Base-by-base conservation (phyloP, 1,140 invertebrate species). In the Halictus rubicundus region DNA sequence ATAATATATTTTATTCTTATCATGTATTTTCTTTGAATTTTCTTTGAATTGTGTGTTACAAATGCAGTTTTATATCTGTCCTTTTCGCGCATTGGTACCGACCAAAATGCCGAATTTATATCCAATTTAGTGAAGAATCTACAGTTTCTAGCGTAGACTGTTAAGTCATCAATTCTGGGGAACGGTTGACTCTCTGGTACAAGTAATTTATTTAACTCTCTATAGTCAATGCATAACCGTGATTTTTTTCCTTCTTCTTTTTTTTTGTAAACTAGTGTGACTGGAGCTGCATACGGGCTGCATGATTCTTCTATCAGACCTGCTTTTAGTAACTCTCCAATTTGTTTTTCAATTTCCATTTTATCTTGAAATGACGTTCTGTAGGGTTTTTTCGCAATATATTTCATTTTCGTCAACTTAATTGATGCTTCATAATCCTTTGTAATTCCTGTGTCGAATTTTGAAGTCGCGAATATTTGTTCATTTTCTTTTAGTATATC, bases 81-180 rank as follows among this genome's bases (percentile, higher is more conserved):
- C n/a, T 66, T 42, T 0, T 25, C 1, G 0, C 69, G 71, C 23
- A 88, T 23, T 5, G 83, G 64, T 1, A 88, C 86, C 3, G 83
- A 74, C 83, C 83, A 89, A 60, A 88, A 89, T 2, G 83, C 88
- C 3, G 82, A 85, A 57, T 83, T 87, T 49, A 89, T 73, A 66
- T 89, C 88, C 9, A 89, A 52, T 64, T 23, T 71, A 16, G 86
- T 39, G 57, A 82, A 89, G 23, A 23, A 87, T 57, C 77, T 77
- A 25, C 82, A 78, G 23, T 84, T 61, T 7, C 81, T 68, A n/a
- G 83, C 71, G 14, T 61, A 73, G 16, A 79, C 27, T 19, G 83
- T 61, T 61, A 88, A 21, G 21, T 88, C 85, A 6, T 88, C 86
- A n/a, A 89, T 86, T 54, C 49, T n/a, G 21, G 86, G 88, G 52